These are phyloP conservation scores for Tokudaia tokunoshimensis DNA, from an alignment of 2,797 vertebrate genomes.

Conservation along the genomic window DNA sequence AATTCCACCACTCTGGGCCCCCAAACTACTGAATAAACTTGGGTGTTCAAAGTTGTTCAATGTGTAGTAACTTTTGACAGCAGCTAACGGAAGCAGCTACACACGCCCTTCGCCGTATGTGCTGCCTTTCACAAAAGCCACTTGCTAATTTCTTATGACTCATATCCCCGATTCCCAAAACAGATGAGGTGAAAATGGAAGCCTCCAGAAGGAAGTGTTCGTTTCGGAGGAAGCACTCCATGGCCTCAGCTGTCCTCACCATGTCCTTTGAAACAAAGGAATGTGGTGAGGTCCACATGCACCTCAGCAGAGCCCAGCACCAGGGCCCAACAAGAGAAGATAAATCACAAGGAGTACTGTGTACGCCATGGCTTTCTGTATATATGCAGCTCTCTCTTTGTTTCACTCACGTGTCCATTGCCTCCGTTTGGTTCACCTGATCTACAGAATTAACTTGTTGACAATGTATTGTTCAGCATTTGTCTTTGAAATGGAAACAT, in stretches of 20 bases:
- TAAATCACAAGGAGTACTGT: not conserved
- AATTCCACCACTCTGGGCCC: not conserved
- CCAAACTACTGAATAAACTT: not conserved
- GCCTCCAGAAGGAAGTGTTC: constrained; percentile 59
- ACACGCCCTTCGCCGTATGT: not conserved
- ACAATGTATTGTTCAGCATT: not conserved
- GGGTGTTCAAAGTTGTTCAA: not conserved
- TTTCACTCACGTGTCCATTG: not conserved
- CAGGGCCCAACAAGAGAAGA: not conserved
- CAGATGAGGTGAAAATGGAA: constrained; percentile 22
- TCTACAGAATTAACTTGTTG: constrained; percentile 27
- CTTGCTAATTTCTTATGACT: constrained; percentile 52
- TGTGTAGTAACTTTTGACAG: not conserved
- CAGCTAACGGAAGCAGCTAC: not conserved
- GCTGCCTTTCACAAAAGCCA: constrained; percentile 48
- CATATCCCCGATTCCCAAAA: constrained; percentile 49
- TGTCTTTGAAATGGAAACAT: not conserved
- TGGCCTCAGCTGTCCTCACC: not conserved
- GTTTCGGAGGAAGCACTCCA: not conserved
- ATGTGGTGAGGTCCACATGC: not conserved
- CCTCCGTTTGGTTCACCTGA: constrained; percentile 39
- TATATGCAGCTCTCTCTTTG: not conserved
- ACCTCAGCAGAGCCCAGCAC: not conserved
- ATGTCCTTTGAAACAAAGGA: not conserved
- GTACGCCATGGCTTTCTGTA: not conserved